These are phyloP conservation scores for Bombyx mori DNA, from an alignment of 1,140 invertebrate genomes.

Conservation along the genomic window ASM3026992v2 NC_085108.1:1652501-1653000, in stretches of 20 bases:
- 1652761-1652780: constrained; percentile 30
- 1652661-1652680: constrained; percentile 60
- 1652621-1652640: constrained; percentile 57
- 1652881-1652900: constrained; percentile 33
- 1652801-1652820: constrained; percentile 30
- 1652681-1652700: constrained; percentile 37
- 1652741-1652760: constrained; percentile 26
- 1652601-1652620: constrained; percentile 33
- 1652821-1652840: constrained; percentile 24
- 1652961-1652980: constrained; percentile 47
- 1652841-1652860: constrained; percentile 18
- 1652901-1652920: constrained; percentile 55
- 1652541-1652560: not conserved
- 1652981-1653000: constrained; percentile 36
- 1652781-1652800: constrained; percentile 32
- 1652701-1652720: constrained; percentile 36
- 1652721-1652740: constrained; percentile 46
- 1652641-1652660: constrained; percentile 50
- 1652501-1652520: no score
- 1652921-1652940: constrained; percentile 51
- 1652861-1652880: constrained; percentile 31
- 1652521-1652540: not conserved
- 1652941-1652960: constrained; percentile 40
- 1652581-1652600: constrained; percentile 9
- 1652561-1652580: not conserved